Conservation (phyloP, 2,113 vertebrate genomes). For the Mustela lutreola region DNA sequence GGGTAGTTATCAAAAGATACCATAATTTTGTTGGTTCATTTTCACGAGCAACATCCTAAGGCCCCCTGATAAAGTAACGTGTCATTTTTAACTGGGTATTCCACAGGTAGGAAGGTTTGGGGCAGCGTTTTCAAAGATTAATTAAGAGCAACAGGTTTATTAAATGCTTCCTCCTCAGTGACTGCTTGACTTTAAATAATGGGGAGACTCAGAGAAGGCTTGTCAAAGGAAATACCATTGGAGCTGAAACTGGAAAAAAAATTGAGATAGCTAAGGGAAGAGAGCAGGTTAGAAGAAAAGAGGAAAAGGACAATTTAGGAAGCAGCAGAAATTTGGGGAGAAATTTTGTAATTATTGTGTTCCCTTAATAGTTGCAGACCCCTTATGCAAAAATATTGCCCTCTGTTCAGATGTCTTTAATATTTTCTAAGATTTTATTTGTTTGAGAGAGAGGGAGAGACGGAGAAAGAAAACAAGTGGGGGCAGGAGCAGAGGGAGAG, state of each 20-base stretch:
- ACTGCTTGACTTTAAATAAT: not conserved
- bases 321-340: not conserved
- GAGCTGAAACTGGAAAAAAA: not conserved
- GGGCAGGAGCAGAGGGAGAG: not conserved
- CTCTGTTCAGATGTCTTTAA: not conserved
- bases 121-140: not conserved
- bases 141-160: not conserved
- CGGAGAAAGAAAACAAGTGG: not conserved
- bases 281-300: not conserved
- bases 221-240: not conserved
- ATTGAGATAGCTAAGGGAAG: not conserved
- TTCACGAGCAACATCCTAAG: not conserved
- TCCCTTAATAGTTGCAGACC: not conserved
- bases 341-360: not conserved
- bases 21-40: not conserved
- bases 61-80: not conserved
- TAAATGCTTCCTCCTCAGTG: not conserved
- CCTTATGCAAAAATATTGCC: not conserved
- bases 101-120: not conserved
- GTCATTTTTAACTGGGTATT: not conserved
- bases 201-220: not conserved
- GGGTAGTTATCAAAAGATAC: conserved; percentile 87
- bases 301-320: not conserved
- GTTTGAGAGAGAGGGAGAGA: not conserved
- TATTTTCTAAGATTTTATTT: not conserved